phyloP scores from a whole-genome alignment of 2,113 vertebrate genomes.

The Cervus canadensis region DNA sequence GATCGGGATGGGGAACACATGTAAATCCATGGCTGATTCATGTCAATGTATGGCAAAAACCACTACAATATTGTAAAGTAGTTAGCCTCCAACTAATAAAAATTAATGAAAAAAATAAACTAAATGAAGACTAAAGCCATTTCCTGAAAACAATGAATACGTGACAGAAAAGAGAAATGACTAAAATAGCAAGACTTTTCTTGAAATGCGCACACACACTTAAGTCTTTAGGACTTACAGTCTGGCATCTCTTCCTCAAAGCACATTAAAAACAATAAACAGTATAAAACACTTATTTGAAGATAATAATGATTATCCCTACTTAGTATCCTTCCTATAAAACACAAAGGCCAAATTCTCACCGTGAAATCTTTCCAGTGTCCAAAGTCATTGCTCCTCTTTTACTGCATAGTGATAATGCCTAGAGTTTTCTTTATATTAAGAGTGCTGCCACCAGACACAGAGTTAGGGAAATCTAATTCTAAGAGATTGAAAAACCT shows the following conservation, averaged over 20 bases:
- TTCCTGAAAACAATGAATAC: neutral
- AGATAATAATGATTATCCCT: neutral
- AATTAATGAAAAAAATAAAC: neutral
- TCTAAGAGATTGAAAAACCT: neutral
- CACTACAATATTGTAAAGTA: too few species aligned
- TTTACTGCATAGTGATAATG: neutral
- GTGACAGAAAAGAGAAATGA: neutral
- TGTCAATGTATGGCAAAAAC: too few species aligned
- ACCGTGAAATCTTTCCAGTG: neutral
- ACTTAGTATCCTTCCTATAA: neutral
- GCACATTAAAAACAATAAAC: constrained; percentile 16
- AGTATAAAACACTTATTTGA: neutral
- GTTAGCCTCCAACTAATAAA: too few species aligned
- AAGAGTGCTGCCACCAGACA: neutral
- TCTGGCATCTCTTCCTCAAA: neutral
- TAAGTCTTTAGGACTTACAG: neutral
- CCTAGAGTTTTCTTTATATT: neutral
- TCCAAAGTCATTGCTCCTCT: neutral
- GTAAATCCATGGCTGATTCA: too few species aligned
- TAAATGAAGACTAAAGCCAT: neutral
- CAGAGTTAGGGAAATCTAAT: neutral
- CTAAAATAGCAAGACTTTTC: neutral
- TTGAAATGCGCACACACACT: neutral
- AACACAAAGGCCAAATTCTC: neutral
- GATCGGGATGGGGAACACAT: too few species aligned